These are phyloP conservation scores for Bergia puertoricense DNA, from an alignment of 92 coral and sea anemone genomes.

Conservation along the genomic window DNA sequence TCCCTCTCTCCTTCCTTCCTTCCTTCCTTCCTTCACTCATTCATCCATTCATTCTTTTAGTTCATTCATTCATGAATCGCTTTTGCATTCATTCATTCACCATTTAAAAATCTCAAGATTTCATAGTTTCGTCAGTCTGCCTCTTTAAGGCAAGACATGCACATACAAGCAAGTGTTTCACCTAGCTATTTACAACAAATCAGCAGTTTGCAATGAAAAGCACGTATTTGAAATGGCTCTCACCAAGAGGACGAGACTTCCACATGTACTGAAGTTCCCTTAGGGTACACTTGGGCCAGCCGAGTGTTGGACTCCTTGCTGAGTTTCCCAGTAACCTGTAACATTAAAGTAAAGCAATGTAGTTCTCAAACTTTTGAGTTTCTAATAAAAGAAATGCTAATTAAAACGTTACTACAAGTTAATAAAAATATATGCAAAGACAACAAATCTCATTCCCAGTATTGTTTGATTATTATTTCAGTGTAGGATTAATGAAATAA, in stretches of 20 bases:
- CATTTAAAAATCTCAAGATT: too few species aligned
- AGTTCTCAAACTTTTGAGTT: neutral
- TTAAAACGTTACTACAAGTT: neutral
- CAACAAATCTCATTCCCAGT: too few species aligned
- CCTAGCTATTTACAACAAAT: neutral
- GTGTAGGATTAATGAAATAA: too few species aligned
- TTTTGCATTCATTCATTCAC: too few species aligned
- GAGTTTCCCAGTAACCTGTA: conserved; percentile 85
- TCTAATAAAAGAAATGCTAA: too few species aligned
- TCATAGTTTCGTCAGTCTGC: neutral
- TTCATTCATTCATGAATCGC: too few species aligned
- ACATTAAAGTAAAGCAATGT: neutral
- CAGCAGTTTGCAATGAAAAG: neutral
- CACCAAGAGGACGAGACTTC: conserved; percentile 95
- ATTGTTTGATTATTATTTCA: too few species aligned
- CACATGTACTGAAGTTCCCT: conserved; percentile 91
- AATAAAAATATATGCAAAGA: too few species aligned
- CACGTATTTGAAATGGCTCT: neutral
- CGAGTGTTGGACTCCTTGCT: conserved; percentile 85
- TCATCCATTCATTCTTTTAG: too few species aligned
- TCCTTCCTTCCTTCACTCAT: too few species aligned
- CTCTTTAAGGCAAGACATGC: neutral
- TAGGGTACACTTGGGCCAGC: conserved; percentile 89
- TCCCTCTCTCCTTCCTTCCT: too few species aligned
- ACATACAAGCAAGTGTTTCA: neutral